phyloP scores from a whole-genome alignment of 1,140 invertebrate genomes.

The Asobara japonica region DNA sequence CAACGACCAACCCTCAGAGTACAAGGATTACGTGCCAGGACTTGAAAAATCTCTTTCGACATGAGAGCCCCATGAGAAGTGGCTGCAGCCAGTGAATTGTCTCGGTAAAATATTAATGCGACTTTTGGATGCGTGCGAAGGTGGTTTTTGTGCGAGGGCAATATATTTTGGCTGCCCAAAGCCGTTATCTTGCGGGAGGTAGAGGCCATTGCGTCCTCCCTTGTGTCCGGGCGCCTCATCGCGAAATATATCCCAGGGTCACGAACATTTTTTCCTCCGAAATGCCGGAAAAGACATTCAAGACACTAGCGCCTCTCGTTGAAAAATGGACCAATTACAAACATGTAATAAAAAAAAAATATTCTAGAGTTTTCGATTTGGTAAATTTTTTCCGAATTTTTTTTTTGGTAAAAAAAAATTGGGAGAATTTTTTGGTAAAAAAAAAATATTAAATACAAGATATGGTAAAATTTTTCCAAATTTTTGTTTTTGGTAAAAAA shows the following conservation, averaged over 20 bases:
- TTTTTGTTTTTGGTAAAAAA: too few relatives aligned
- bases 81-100: constrained; percentile 64
- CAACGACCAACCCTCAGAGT: too few relatives aligned
- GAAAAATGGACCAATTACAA: too few relatives aligned
- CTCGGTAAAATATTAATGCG: constrained; percentile 64
- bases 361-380: too few relatives aligned
- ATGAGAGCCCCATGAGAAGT: constrained; percentile 54
- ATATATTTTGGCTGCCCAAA: constrained; percentile 49
- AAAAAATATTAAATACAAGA: too few relatives aligned
- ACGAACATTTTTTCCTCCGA: not conserved
- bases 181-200: constrained; percentile 47
- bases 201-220: not conserved
- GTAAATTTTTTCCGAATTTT: too few relatives aligned
- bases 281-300: too few relatives aligned
- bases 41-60: not conserved
- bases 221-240: not conserved
- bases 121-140: constrained; percentile 45
- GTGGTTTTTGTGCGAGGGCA: constrained; percentile 33
- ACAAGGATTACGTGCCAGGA: constrained; percentile 38
- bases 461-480: too few relatives aligned
- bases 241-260: not conserved
- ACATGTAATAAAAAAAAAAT: too few relatives aligned
- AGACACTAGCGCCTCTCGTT: too few relatives aligned
- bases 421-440: too few relatives aligned
- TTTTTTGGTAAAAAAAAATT: too few relatives aligned